Base-by-base conservation (phyloP, 2,888 invertebrate genomes). In the Lysandra bellargus region DNA sequence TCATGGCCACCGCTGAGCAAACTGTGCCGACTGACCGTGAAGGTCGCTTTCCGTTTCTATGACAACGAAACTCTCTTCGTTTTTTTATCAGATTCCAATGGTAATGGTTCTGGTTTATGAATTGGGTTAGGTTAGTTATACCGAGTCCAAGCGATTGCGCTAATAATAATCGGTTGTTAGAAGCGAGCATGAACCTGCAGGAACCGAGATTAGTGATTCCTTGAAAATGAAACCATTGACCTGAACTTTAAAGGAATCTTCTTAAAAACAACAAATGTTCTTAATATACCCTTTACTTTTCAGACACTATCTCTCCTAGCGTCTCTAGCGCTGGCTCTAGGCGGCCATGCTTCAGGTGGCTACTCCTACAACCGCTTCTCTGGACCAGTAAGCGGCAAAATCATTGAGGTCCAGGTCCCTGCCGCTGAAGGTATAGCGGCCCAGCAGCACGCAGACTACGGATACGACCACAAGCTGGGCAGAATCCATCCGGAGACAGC, bases 351-450 rank as follows among this genome's bases (percentile, higher is more conserved):
- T 44, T 92, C 91, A 1, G 95, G 96, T 57, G 96, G 96, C 77
- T 97, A 96, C 86, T 97, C 97, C 6, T 97, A 96, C 89, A 96
- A 96, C 85, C 95, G 96, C 83, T 97, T 97, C 89, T 95, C 95
- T 86, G 97, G 97, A 9, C 97, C 97, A 33, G 97, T 97, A 44
- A 96, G 96, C 85, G 97, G 97, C 1, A 92, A 95, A 85, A 95
- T 96, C 75, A 88, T 93, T 7, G 94, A 96, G 87, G 93, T 96
- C 17, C 88, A 93, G 83, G 95, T 96, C 1, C 93, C 95, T 14
- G 94, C 95, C 5, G 92, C 92, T 0, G 85, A 91, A 49, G 90
- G 90, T 1, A 81, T 92, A 6, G 85, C 95, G 0, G 95, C 94
- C 0, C 92, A 92, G 82, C 92, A 94, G 81, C 93, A 95, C 79